A percentile compares a stretch with the other conserved stretches of the same genome.
Conservation (phyloP, 2,797 vertebrate species). For the Pangasius macronema region DNA sequence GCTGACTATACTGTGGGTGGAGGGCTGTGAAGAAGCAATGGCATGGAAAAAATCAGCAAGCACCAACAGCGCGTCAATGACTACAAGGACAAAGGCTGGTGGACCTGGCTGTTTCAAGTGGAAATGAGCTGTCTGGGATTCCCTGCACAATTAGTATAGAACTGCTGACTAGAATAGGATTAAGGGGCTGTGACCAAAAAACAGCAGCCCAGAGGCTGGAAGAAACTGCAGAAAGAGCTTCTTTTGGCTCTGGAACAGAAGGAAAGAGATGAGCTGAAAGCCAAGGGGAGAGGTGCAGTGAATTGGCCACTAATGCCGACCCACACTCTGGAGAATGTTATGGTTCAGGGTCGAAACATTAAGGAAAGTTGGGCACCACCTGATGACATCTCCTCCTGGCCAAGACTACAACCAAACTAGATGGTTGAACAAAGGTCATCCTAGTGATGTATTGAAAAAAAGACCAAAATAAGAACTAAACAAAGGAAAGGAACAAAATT, state of each 20-base stretch:
- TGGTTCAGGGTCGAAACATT: background rate
- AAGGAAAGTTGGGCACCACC: background rate
- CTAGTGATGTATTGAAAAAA: background rate
- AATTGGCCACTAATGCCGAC: background rate
- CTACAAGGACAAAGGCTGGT: background rate
- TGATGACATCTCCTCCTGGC: background rate
- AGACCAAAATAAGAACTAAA: background rate
- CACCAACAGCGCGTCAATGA: background rate
- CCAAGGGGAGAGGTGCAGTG: background rate
- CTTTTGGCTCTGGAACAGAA: background rate
- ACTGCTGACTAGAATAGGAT: background rate
- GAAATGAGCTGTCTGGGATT: background rate
- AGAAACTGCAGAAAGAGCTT: background rate
- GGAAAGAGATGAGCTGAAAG: background rate
- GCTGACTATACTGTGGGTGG: background rate
- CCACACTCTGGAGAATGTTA: background rate
- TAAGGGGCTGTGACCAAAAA: background rate
- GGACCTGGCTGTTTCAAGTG: background rate
- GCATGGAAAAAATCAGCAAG: background rate
- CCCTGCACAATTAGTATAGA: background rate
- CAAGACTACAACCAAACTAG: background rate
- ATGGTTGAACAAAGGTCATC: background rate
- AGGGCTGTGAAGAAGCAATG: background rate
- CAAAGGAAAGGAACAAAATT: background rate
- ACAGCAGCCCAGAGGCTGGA: background rate